phyloP scores from a whole-genome alignment of 1,140 invertebrate species.

The Halesus radiatus region DNA sequence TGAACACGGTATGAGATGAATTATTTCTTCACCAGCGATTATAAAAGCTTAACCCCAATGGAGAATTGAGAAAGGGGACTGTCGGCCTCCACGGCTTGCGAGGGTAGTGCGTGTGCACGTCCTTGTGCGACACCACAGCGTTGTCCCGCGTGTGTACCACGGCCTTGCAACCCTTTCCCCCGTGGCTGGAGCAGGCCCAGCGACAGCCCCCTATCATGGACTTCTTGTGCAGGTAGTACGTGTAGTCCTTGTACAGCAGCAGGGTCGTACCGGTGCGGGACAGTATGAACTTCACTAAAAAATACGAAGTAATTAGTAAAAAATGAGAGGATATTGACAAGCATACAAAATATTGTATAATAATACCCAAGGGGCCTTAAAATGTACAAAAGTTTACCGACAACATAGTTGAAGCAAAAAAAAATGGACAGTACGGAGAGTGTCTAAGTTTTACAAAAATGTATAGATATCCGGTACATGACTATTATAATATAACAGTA shows the following conservation, averaged over 20 bases:
- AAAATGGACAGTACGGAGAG: too few relatives aligned
- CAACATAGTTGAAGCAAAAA: too few relatives aligned
- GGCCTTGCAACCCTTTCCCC: constrained; percentile 35
- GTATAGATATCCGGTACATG: too few relatives aligned
- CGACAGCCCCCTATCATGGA: constrained; percentile 34
- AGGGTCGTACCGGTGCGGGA: constrained; percentile 41
- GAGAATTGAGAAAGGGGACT: constrained; percentile 10
- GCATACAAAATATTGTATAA: too few relatives aligned
- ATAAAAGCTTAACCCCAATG: constrained; percentile 22
- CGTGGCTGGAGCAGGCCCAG: constrained; percentile 44
- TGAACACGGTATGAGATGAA: too few relatives aligned
- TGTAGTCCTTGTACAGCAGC: constrained; percentile 34
- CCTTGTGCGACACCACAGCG: constrained; percentile 5
- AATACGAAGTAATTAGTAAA: not conserved
- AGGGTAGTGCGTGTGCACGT: constrained; percentile 19
- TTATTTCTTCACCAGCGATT: constrained; percentile 34
- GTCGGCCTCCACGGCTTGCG: constrained; percentile 19
- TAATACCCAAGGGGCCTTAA: too few relatives aligned
- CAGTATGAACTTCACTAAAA: constrained; percentile 33
- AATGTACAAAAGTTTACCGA: too few relatives aligned
- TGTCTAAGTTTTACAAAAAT: too few relatives aligned
- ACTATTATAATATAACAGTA: too few relatives aligned
- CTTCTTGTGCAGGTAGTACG: constrained; percentile 43
- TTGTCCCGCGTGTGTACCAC: constrained; percentile 38
- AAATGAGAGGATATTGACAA: too few relatives aligned